Evolutionary conservation across 2,113 vertebrate species (phyloP), one percentile per base, ranked within the genome.

Genomic region (Myanophis thanlyinensis): DNA sequence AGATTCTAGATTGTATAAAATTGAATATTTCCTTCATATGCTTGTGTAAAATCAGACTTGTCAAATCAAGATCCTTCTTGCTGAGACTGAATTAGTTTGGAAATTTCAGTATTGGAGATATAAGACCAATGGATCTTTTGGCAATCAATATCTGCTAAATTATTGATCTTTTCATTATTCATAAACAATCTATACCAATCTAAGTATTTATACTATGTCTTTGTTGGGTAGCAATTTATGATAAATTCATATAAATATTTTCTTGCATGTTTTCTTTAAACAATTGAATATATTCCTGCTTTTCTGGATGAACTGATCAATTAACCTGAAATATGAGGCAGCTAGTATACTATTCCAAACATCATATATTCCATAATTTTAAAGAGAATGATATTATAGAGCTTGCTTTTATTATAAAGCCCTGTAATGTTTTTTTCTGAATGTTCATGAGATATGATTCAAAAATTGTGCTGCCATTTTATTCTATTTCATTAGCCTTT

Each of bases 401-500:
- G 13, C 20, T 10, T 30, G 93, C 90, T 93, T 4, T 90, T 92
- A 0, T 91, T 92, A 46, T 48, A 93, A 44, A 86, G 94, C 35
- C 40, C 91, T 25, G 7, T 62, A 30, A 94, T 90, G 49, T 59
- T 95, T 96, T 97, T 96, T 91, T 94, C 96, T 97, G 92, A 97
- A 95, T 93, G 93, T 97, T 97, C 96, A 93, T 95, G 95, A 95
- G 93, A 94, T 95, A 54, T 1, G 56, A 95, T 97, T 97, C 95
- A 97, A 97, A 98, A 97, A 97, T 96, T 95, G 91, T 93, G 92
- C 85, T 95, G 89, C 88, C 93, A 40, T 90, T 91, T 95, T 96
- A 95, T 90, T 88, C 93, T 96, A 95, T 93, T 95, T 97, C 96
- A 95, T 97, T 97, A 97, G 96, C 95, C 27, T 97, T 97, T 97